Evolutionary conservation across 2,797 vertebrate genomes (phyloP), one percentile per base, ranked within the genome.

Genomic region (Amblyopsis hoosieri): DNA sequence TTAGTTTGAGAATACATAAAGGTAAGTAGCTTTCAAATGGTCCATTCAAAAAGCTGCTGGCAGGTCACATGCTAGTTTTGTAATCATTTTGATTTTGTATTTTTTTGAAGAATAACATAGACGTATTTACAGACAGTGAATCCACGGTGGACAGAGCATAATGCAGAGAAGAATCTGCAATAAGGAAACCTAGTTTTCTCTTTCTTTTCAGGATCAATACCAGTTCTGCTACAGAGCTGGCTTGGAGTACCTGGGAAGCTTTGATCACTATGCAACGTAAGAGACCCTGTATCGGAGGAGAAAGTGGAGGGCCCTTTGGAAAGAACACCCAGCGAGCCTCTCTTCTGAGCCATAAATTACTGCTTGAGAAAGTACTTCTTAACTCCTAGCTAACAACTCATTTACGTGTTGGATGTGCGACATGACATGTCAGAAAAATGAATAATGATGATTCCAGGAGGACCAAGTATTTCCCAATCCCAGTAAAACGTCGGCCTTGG

Each of bases 211-310:
- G 98, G 98, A 99, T 94, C 98, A 99, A 86, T 99, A 99, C 87
- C 98, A 99, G 90, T 99, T 99, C 92, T 98, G 97, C 90, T 99
- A 99, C 89, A 94, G 98, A 91, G 98, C 98, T 69, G 96, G 96
- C 75, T 88, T 99, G 90, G 98, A 99, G 86, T 99, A 99, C 91
- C 93, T 99, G 94, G 98, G 98, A 92, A 99, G 98, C 92, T 99
- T 99, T 93, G 97, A 99, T 94, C 98, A 99, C 98, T 99, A 99
- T 99, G 98, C 97, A 98, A 99, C 97, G 94, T 99, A 99, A 95
- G 94, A 93, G 91, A 91, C 90, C 84, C 88, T 87, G 89, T 89
- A 85, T 67, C 82, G 93, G 93, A 94, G 94, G 94, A 86, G 74
- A 83, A 94, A 89, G 94, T 90, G 91, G 90, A 94, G 92, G 93